Percentiles rank a stretch among this genome's conserved stretches.
These are phyloP conservation scores for Aradus depressus DNA, from an alignment of 2,888 invertebrate species.

Conservation along the genomic window DNA sequence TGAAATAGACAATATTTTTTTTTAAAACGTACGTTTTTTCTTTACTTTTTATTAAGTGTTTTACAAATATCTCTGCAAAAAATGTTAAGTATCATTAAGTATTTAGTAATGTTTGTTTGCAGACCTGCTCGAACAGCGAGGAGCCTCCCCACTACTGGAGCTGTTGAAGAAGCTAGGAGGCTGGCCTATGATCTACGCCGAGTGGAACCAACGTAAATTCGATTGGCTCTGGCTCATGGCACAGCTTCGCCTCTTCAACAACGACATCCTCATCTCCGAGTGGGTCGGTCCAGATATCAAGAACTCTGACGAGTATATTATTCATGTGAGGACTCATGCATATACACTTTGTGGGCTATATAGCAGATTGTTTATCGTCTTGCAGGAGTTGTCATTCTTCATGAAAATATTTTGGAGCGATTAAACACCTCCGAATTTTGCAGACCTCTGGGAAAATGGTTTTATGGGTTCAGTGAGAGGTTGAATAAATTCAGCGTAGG, in stretches of 20 bases:
- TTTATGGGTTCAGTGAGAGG: too few species aligned
- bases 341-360: background rate
- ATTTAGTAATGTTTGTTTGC: too few species aligned
- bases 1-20: too few species aligned
- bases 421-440: too few species aligned
- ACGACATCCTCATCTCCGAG: slow-evolving; percentile 72
- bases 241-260: slow-evolving; percentile 64
- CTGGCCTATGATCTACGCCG: slow-evolving; percentile 66
- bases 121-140: slow-evolving; percentile 57
- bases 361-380: background rate
- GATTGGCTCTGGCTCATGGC: slow-evolving; percentile 65
- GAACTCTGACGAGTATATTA: slow-evolving; percentile 79
- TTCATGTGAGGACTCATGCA: slow-evolving; percentile 45
- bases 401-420: too few species aligned
- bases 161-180: slow-evolving; percentile 65
- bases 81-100: too few species aligned
- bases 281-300: slow-evolving; percentile 91
- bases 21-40: too few species aligned
- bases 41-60: too few species aligned
- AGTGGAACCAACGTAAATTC: slow-evolving; percentile 55
- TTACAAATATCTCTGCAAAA: too few species aligned
- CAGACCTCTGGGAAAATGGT: too few species aligned
- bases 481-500: too few species aligned
- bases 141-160: slow-evolving; percentile 56
- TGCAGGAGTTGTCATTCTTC: too few species aligned